Percentiles rank a stretch among this genome's conserved stretches.
Evolutionary conservation across 1,140 invertebrate genomes (phyloP).

Genomic region (Dermatophagoides farinae): DNA sequence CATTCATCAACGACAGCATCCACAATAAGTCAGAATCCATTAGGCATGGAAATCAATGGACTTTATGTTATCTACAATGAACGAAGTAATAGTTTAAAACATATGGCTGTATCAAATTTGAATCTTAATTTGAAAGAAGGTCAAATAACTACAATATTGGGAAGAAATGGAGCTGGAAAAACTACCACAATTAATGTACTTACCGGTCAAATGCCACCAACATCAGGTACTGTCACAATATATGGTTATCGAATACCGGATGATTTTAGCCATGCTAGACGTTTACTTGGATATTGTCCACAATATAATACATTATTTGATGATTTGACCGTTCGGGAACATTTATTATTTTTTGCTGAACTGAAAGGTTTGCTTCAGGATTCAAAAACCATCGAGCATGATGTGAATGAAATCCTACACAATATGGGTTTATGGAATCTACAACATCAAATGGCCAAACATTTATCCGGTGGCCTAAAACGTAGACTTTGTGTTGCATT

Average conservation of each 20-base stretch:
- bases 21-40: background rate
- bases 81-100: constrained; percentile 10
- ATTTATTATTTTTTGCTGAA: constrained; percentile 20
- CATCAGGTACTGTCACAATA: constrained; percentile 24
- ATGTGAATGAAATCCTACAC: constrained; percentile 23
- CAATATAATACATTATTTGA: constrained; percentile 32
- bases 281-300: constrained; percentile 29
- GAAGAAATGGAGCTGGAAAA: constrained; percentile 69
- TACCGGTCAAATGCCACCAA: constrained; percentile 26
- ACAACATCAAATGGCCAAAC: constrained; percentile 19
- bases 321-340: constrained; percentile 23
- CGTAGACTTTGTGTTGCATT: constrained; percentile 30
- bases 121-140: constrained; percentile 43
- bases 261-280: constrained; percentile 17
- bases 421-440: constrained; percentile 19
- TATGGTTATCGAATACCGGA: constrained; percentile 23
- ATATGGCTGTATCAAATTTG: constrained; percentile 38
- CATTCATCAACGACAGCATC: constrained; percentile 1
- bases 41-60: constrained; percentile 15
- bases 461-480: constrained; percentile 30
- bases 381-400: constrained; percentile 18
- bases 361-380: constrained; percentile 18
- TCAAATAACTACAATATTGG: constrained; percentile 38
- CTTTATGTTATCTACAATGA: constrained; percentile 18
- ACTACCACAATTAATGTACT: constrained; percentile 46